Evolutionary conservation across 1,140 invertebrate genomes (phyloP).

Genomic region (Sesamia nonagrioides): DNA sequence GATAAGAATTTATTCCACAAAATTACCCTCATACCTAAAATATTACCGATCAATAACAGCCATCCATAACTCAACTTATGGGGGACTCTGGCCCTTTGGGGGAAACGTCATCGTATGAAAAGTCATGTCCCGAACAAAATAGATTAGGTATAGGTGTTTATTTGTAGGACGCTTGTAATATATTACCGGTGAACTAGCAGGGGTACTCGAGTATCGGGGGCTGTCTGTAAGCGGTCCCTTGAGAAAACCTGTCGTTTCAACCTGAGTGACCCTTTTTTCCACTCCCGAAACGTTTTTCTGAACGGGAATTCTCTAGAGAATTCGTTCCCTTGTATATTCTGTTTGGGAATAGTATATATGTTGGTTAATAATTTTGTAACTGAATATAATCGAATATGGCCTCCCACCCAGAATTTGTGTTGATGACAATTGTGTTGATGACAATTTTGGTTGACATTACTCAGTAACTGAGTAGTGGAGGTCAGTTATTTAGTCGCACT

Average conservation of each 20-base stretch:
- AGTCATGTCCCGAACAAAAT: constrained; percentile 29
- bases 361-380: too few relatives aligned
- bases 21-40: constrained; percentile 30
- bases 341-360: background rate
- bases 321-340: background rate
- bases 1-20: constrained; percentile 40
- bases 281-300: constrained; percentile 11
- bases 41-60: constrained; percentile 39
- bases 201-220: background rate
- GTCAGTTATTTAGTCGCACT: too few relatives aligned
- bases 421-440: too few relatives aligned
- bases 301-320: constrained; percentile 11
- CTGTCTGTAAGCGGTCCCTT: constrained; percentile 22
- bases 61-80: constrained; percentile 18
- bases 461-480: too few relatives aligned
- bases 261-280: constrained; percentile 32
- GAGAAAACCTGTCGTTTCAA: constrained; percentile 36
- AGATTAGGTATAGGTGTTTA: constrained; percentile 39
- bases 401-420: too few relatives aligned
- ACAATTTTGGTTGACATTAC: too few relatives aligned
- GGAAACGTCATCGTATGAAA: constrained; percentile 34
- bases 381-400: too few relatives aligned
- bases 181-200: constrained; percentile 36
- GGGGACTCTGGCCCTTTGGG: constrained; percentile 10
- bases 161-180: constrained; percentile 15